phyloP scores from a whole-genome alignment of 2,113 vertebrate genomes.

The Dendropsophus ebraccatus region DNA sequence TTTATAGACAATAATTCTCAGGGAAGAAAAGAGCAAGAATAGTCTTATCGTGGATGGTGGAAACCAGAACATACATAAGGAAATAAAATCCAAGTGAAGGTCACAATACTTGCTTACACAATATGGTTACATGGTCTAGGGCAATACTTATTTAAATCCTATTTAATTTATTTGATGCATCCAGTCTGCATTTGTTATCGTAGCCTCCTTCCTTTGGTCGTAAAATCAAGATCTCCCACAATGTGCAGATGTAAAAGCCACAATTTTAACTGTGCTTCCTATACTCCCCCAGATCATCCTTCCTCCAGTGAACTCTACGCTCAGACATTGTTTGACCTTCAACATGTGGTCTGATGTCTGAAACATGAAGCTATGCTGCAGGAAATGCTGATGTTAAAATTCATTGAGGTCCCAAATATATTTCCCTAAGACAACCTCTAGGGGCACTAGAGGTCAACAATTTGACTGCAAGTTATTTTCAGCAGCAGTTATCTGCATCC shows the following conservation, averaged over 20 bases:
- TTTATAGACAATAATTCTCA: no score
- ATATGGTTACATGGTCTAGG: background rate
- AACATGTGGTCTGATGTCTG: conserved; percentile 6
- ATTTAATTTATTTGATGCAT: conserved; percentile 41
- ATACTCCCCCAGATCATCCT: conserved; percentile 4
- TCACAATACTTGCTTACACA: no score
- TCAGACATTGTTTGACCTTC: background rate
- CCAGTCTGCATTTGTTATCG: conserved; percentile 13
- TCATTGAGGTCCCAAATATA: conserved; percentile 31
- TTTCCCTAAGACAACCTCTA: conserved; percentile 60
- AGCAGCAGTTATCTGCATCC: conserved; percentile 19
- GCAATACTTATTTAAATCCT: background rate
- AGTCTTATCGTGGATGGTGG: no score
- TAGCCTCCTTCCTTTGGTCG: conserved; percentile 2
- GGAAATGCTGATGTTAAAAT: conserved; percentile 22
- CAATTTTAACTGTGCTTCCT: conserved; percentile 12
- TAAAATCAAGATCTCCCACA: conserved; percentile 34
- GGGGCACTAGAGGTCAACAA: conserved; percentile 69
- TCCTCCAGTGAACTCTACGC: conserved; percentile 9
- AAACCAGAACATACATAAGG: background rate
- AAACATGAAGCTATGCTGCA: conserved; percentile 6
- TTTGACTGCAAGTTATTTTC: conserved; percentile 42
- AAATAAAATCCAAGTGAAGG: background rate
- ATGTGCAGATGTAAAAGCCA: conserved; percentile 43
- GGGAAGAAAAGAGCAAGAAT: no score